These are phyloP conservation scores for Dryadula phaetusa DNA, from an alignment of 2,888 invertebrate species.

Conservation along the genomic window DNA sequence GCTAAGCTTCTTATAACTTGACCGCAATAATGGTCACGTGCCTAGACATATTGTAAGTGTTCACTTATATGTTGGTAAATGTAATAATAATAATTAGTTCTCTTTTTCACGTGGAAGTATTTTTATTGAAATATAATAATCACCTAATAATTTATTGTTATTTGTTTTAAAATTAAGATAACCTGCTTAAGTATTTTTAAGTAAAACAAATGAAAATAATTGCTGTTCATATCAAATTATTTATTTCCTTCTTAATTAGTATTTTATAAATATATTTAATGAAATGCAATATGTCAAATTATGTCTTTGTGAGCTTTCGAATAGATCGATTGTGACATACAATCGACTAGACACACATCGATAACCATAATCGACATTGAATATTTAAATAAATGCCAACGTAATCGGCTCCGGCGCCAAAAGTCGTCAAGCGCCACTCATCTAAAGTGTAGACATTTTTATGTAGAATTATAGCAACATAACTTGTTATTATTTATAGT, in stretches of 20 bases:
- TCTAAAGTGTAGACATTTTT: constrained; percentile 21
- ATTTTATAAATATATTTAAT: constrained; percentile 5
- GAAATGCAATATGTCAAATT: constrained; percentile 9
- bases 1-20: constrained; percentile 73
- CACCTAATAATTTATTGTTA: no score
- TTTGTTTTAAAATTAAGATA: no score
- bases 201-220: no score
- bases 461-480: constrained; percentile 12
- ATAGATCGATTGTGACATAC: constrained; percentile 21
- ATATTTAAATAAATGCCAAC: constrained; percentile 35
- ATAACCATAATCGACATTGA: constrained; percentile 27
- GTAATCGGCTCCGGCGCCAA: constrained; percentile 36
- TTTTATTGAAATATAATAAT: neutral
- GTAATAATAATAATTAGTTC: neutral
- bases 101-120: neutral
- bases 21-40: constrained; percentile 59
- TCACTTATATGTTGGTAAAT: neutral
- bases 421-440: constrained; percentile 31
- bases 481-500: neutral
- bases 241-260: no score
- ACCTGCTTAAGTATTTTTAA: no score
- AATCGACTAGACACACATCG: constrained; percentile 15
- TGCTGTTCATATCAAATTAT: no score
- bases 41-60: constrained; percentile 29
- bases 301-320: constrained; percentile 9